A percentile compares a stretch with the other conserved stretches of the same genome.
phyloP scores from a whole-genome alignment of 2,113 vertebrate genomes.

The Chrysemys picta region DNA sequence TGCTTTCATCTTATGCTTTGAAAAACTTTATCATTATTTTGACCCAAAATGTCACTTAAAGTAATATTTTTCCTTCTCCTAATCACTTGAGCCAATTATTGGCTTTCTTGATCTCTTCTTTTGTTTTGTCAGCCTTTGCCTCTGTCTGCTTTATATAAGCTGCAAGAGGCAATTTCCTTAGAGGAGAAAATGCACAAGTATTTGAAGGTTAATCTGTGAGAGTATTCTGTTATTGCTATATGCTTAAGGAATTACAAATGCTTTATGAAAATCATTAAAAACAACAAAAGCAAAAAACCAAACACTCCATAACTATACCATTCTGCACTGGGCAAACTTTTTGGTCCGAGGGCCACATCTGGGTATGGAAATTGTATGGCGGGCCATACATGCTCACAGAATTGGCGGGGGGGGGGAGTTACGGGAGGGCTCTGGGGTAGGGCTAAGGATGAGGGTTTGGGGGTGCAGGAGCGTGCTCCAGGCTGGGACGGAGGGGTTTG shows the following conservation, averaged over 20 bases:
- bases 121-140: slow-evolving; percentile 47
- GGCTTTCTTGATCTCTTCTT: slow-evolving; percentile 65
- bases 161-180: slow-evolving; percentile 52
- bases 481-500: no score
- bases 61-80: slow-evolving; percentile 33
- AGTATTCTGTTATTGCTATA: slow-evolving; percentile 31
- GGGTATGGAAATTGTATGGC: no score
- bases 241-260: slow-evolving; percentile 65
- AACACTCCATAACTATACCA: slow-evolving; percentile 1
- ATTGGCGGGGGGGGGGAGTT: no score
- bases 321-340: background rate
- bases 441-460: no score
- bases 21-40: slow-evolving; percentile 54
- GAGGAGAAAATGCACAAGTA: slow-evolving; percentile 53
- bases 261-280: slow-evolving; percentile 31
- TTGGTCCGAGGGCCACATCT: no score
- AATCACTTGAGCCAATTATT: slow-evolving; percentile 55
- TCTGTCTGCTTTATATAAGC: slow-evolving; percentile 55
- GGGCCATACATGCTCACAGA: no score
- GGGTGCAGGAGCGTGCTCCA: no score
- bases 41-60: slow-evolving; percentile 55
- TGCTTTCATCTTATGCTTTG: slow-evolving; percentile 46
- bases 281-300: slow-evolving; percentile 13
- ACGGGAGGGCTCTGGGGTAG: no score
- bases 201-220: slow-evolving; percentile 61